These are phyloP conservation scores for Formica exsecta DNA, from an alignment of 1,140 invertebrate genomes.

Conservation along the genomic window DNA sequence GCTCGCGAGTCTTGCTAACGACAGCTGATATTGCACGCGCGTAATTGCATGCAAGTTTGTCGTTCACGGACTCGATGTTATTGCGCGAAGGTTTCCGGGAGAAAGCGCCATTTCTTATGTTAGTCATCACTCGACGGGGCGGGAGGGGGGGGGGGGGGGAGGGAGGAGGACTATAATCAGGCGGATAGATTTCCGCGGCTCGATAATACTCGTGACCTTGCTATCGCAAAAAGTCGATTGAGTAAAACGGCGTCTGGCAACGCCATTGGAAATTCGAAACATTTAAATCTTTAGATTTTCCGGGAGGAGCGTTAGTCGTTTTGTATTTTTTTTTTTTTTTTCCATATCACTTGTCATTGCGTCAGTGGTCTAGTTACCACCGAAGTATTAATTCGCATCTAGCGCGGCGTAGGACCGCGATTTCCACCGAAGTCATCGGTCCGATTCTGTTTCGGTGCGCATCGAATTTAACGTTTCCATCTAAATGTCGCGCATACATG, in stretches of 20 bases:
- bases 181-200: not conserved
- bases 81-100: not conserved
- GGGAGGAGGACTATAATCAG: not conserved
- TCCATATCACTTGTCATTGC: not conserved
- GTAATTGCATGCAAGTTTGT: too few species aligned
- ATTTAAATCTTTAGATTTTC: constrained; percentile 3
- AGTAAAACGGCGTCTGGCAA: not conserved
- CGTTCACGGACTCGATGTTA: not conserved
- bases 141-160: too few species aligned
- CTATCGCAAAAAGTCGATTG: not conserved
- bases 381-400: too few species aligned
- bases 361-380: too few species aligned
- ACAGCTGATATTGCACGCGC: too few species aligned
- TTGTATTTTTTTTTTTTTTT: constrained; percentile 1
- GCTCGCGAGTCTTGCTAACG: not conserved
- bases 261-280: not conserved
- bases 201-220: constrained; percentile 22
- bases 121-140: too few species aligned
- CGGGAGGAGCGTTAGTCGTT: too few species aligned
- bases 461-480: too few species aligned
- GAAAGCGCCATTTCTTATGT: not conserved
- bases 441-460: too few species aligned
- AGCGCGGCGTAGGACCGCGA: too few species aligned
- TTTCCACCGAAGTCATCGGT: too few species aligned
- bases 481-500: not conserved